Conservation (phyloP, 2,888 invertebrate genomes). For the Cephonodes hylas region DNA sequence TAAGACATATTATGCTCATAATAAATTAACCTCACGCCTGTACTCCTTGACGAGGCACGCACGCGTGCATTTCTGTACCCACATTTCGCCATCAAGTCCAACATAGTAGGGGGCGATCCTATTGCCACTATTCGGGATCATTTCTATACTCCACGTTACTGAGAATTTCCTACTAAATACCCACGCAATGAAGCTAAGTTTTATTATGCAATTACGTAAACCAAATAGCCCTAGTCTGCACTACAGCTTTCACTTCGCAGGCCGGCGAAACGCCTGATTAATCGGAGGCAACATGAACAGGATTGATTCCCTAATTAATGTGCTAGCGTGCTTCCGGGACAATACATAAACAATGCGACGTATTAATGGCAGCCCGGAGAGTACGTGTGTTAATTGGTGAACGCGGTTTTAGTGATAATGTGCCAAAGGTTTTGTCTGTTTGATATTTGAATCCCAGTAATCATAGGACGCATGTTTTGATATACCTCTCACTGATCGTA, state of each 20-base stretch:
- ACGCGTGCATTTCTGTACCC: too few species aligned
- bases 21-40: too few species aligned
- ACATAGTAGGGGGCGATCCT: too few species aligned
- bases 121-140: too few species aligned
- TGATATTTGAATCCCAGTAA: too few species aligned
- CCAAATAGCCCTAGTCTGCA: not conserved
- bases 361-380: not conserved
- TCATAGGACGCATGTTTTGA: too few species aligned
- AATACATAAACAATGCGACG: slow-evolving; percentile 22
- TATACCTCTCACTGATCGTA: too few species aligned
- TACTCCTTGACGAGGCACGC: too few species aligned
- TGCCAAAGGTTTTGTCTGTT: not conserved
- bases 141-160: too few species aligned
- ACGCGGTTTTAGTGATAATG: not conserved
- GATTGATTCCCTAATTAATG: slow-evolving; percentile 28
- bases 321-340: slow-evolving; percentile 15
- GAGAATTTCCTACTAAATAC: not conserved
- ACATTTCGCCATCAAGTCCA: too few species aligned
- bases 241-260: not conserved
- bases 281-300: slow-evolving; percentile 22
- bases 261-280: slow-evolving; percentile 16
- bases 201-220: not conserved
- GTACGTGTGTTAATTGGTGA: not conserved
- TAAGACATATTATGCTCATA: too few species aligned
- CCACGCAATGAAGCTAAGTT: not conserved